Conservation (phyloP, 2,113 vertebrate genomes). For the crab-eating macaque (Macaca fascicularis) region T2T-MFA8v1.1 NC_088387.1:50242501-50243000, state of each 20-base stretch:
- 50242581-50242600: neutral
- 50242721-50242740: accelerated
- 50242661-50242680: neutral
- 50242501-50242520: neutral
- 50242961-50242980: neutral
- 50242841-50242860: neutral
- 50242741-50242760: neutral
- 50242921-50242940: neutral
- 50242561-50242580: neutral
- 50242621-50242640: accelerated
- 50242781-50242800: neutral
- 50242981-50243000: neutral
- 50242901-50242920: neutral
- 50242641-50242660: accelerated
- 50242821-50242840: neutral
- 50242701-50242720: neutral
- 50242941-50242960: neutral
- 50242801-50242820: neutral
- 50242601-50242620: too few species aligned
- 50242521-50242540: neutral
- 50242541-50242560: neutral
- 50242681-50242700: neutral
- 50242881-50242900: neutral
- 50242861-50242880: neutral
- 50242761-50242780: neutral